Conservation (phyloP, 2,888 invertebrate species). For the Didymodactylos carnosus region DNA sequence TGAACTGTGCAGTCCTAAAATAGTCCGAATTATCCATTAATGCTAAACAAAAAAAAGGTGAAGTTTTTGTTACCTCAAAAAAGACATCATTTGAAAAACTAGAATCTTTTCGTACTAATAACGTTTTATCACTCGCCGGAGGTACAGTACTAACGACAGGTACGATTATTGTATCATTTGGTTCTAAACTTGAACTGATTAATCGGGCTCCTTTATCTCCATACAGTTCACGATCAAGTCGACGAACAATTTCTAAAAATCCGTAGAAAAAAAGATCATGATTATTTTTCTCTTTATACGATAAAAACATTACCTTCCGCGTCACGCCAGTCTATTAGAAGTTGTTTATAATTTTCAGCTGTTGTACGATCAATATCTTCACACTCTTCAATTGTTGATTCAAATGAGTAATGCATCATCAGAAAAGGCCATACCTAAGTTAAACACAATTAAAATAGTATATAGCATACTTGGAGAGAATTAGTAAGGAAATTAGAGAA, state of each 20-base stretch:
- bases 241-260: not conserved
- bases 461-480: not conserved
- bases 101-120: constrained; percentile 29
- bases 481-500: no score
- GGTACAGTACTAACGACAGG: no score
- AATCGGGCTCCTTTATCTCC: no score
- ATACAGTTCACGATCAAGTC: not conserved
- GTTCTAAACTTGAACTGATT: no score
- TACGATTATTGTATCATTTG: no score
- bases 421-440: constrained; percentile 63
- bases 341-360: constrained; percentile 60
- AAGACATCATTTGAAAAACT: constrained; percentile 39
- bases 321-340: constrained; percentile 82
- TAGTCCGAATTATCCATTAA: not conserved
- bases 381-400: constrained; percentile 20
- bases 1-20: constrained; percentile 9
- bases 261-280: not conserved
- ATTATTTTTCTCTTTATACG: constrained; percentile 44
- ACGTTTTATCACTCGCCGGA: no score
- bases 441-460: not conserved
- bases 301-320: constrained; percentile 75
- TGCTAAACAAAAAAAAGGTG: not conserved
- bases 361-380: constrained; percentile 29
- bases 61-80: constrained; percentile 28
- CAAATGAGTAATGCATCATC: constrained; percentile 59